Percentiles rank a stretch among this genome's conserved stretches.
Conservation (phyloP, 2,113 vertebrate species). For the Odontophorus gujanensis region DNA sequence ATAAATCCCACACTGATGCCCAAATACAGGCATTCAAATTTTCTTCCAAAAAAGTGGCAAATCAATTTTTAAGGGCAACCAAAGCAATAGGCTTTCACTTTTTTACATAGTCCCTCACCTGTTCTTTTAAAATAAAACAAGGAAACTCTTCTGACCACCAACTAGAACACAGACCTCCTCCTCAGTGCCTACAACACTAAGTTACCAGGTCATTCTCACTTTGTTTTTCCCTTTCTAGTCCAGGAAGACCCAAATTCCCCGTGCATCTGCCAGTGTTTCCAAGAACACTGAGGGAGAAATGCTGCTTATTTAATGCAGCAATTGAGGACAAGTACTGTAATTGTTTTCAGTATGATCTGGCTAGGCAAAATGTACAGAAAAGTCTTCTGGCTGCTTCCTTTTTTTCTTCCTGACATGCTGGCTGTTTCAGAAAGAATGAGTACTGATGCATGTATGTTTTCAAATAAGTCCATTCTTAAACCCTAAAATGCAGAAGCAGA, state of each 20-base stretch:
- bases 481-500: not conserved
- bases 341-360: not conserved
- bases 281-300: not conserved
- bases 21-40: not conserved
- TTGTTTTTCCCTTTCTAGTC: not conserved
- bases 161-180: not conserved
- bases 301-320: not conserved
- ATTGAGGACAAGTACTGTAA: not conserved
- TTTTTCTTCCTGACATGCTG: not conserved
- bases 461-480: not conserved
- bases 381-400: not conserved
- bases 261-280: not conserved
- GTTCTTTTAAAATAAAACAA: not conserved
- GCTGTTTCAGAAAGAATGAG: not conserved
- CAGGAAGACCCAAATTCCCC: not conserved
- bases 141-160: not conserved
- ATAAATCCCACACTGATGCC: not conserved
- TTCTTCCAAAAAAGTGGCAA: not conserved
- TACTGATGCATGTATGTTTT: not conserved
- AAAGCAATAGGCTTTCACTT: not conserved
- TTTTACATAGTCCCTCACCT: not conserved
- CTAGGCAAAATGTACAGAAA: not conserved
- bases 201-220: not conserved
- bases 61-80: not conserved
- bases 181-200: not conserved